Conservation (phyloP, 1,140 invertebrate genomes). For the Diachasmimorpha longicaudata region DNA sequence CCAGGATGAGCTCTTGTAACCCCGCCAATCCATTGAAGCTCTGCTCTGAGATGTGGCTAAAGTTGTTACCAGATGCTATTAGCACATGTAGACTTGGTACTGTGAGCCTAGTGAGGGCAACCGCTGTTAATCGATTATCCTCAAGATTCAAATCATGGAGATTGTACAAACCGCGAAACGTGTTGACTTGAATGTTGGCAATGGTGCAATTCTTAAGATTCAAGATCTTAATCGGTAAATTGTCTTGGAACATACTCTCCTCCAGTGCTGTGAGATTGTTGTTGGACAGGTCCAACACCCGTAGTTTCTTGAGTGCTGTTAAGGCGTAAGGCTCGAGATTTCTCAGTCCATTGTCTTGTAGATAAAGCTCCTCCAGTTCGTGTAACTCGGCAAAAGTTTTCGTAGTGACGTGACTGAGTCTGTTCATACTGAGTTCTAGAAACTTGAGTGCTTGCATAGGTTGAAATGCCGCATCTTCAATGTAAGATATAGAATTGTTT, state of each 20-base stretch:
- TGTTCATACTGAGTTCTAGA: slow-evolving; percentile 80
- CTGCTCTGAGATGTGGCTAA: slow-evolving; percentile 71
- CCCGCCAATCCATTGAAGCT: slow-evolving; percentile 77
- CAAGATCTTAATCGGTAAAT: slow-evolving; percentile 65
- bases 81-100: slow-evolving; percentile 76
- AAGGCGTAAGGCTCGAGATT: slow-evolving; percentile 68
- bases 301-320: slow-evolving; percentile 67
- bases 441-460: slow-evolving; percentile 77
- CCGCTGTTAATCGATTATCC: slow-evolving; percentile 73
- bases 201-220: slow-evolving; percentile 70
- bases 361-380: slow-evolving; percentile 71
- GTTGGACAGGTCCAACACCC: slow-evolving; percentile 69
- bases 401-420: slow-evolving; percentile 69
- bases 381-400: slow-evolving; percentile 74
- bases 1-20: slow-evolving; percentile 73
- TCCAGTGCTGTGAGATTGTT: slow-evolving; percentile 66
- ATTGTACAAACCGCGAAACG: slow-evolving; percentile 70
- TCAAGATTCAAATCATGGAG: slow-evolving; percentile 75
- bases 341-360: slow-evolving; percentile 67
- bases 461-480: slow-evolving; percentile 81
- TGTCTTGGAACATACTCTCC: slow-evolving; percentile 68
- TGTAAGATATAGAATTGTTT: slow-evolving; percentile 80
- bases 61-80: slow-evolving; percentile 78
- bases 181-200: slow-evolving; percentile 67
- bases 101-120: slow-evolving; percentile 71